Percentiles rank a stretch among this genome's conserved stretches.
Evolutionary conservation across 2,797 vertebrate genomes (phyloP).

Genomic region (Cirrhinus mrigala): DNA sequence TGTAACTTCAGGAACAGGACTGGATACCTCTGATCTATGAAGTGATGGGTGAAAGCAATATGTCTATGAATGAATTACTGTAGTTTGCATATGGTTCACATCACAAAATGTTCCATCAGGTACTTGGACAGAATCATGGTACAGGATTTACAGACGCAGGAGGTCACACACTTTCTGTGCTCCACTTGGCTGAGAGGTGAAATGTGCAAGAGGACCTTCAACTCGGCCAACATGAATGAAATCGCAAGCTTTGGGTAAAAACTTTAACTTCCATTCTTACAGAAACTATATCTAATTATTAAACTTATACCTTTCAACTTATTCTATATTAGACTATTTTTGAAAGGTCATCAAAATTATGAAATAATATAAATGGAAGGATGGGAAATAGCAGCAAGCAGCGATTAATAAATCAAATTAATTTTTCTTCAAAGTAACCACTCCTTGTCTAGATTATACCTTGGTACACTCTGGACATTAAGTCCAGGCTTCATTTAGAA

Average conservation of each 20-base stretch:
- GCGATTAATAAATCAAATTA: neutral
- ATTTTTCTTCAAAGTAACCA: neutral
- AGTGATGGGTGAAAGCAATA: neutral
- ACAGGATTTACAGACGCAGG: constrained; percentile 79
- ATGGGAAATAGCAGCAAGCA: neutral
- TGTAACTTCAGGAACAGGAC: neutral
- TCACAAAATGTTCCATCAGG: constrained; percentile 67
- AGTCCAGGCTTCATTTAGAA: neutral
- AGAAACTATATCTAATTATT: neutral
- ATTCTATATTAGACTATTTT: neutral
- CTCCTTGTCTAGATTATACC: neutral
- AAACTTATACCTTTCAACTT: neutral
- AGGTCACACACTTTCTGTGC: constrained; percentile 81
- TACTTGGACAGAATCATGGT: constrained; percentile 79
- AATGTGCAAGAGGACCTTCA: constrained; percentile 78
- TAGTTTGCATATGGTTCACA: neutral
- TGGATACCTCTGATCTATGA: neutral
- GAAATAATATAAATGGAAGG: neutral
- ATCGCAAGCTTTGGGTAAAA: constrained; percentile 83
- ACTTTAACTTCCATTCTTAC: neutral
- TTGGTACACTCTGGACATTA: neutral
- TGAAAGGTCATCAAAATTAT: neutral
- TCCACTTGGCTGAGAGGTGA: constrained; percentile 81
- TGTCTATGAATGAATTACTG: neutral
- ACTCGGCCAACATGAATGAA: constrained; percentile 80